phyloP scores from a whole-genome alignment of 2,113 vertebrate genomes.

The Panthera uncia region DNA sequence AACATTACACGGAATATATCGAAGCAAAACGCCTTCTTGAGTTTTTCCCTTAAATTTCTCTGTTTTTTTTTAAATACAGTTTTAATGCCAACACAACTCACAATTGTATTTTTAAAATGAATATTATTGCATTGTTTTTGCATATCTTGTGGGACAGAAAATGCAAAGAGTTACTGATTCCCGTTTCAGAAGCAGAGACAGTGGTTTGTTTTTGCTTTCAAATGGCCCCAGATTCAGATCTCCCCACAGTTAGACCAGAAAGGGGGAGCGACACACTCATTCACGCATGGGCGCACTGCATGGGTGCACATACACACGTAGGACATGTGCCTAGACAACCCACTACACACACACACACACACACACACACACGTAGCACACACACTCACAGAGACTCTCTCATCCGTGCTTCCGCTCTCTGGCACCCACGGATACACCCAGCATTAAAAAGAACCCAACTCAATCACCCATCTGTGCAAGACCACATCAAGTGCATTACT shows the following conservation, averaged over 20 bases:
- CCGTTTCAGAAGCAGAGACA: conserved; percentile 86
- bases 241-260: conserved; percentile 74
- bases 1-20: conserved; percentile 89
- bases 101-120: conserved; percentile 87
- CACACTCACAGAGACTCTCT: conserved; percentile 52
- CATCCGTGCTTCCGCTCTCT: conserved; percentile 33
- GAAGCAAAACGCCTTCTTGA: conserved; percentile 85
- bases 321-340: conserved; percentile 49
- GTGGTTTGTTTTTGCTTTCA: conserved; percentile 85
- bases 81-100: conserved; percentile 88
- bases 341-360: conserved; percentile 57
- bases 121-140: conserved; percentile 99
- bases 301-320: conserved; percentile 60
- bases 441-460: conserved; percentile 78
- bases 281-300: background rate
- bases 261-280: conserved; percentile 70
- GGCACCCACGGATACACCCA: conserved; percentile 62
- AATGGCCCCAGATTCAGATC: conserved; percentile 79
- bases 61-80: conserved; percentile 87
- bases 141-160: conserved; percentile 98
- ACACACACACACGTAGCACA: conserved; percentile 31
- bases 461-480: conserved; percentile 81
- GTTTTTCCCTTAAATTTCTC: conserved; percentile 74
- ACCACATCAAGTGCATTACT: conserved; percentile 82
- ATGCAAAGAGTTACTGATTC: conserved; percentile 89